phyloP scores from a whole-genome alignment of 1,140 invertebrate species.

The Lepidostoma basale region DNA sequence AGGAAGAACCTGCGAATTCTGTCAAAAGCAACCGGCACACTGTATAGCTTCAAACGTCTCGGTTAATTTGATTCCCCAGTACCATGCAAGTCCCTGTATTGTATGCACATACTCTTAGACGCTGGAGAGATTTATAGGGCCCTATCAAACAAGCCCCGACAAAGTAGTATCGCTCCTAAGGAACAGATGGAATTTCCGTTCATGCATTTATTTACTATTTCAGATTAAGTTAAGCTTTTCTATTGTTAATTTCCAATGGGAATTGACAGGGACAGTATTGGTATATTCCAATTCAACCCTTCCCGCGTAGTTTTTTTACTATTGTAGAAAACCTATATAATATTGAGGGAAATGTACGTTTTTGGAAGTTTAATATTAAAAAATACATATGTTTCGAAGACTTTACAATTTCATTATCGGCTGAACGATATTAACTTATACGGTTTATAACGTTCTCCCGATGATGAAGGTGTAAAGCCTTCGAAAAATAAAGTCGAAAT shows the following conservation, averaged over 20 bases:
- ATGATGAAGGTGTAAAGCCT: no score
- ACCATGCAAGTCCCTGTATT: neutral
- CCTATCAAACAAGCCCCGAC: conserved; percentile 18
- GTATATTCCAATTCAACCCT: neutral
- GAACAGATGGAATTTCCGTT: conserved; percentile 25
- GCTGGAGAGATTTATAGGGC: conserved; percentile 22
- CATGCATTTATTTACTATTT: conserved; percentile 40
- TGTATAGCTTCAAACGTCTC: neutral
- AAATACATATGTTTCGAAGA: no score
- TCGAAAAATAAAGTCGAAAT: no score
- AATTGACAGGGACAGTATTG: neutral
- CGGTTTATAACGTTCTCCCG: no score
- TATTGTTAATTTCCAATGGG: conserved; percentile 40
- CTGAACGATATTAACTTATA: no score
- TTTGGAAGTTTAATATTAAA: no score
- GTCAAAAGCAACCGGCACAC: no score
- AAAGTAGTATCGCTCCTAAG: neutral
- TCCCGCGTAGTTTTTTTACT: no score
- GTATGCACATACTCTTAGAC: neutral
- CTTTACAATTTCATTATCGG: no score
- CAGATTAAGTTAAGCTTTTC: conserved; percentile 33
- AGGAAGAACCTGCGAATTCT: no score
- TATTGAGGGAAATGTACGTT: no score
- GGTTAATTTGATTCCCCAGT: neutral
- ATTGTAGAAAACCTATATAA: no score